A percentile compares a stretch with the other conserved stretches of the same genome.
phyloP scores from a whole-genome alignment of 2,113 vertebrate genomes.

The Dicrurus megarhynchus region DNA sequence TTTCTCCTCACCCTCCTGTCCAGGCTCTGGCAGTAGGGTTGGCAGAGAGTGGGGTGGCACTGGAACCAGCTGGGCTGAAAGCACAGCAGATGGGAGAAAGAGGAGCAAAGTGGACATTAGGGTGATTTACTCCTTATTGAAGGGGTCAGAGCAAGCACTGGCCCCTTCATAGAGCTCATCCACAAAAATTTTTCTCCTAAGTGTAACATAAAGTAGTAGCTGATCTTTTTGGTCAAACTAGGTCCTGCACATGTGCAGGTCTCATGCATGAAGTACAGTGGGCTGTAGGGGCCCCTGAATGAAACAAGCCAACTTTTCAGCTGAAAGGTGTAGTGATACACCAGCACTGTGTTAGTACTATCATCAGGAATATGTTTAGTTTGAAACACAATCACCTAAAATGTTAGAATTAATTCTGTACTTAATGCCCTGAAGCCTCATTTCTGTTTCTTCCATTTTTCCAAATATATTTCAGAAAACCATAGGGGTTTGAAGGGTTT shows the following conservation, averaged over 20 bases:
- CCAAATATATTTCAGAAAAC: not conserved
- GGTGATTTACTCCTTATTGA: not conserved
- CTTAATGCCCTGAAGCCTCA: not conserved
- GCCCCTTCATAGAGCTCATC: accelerated
- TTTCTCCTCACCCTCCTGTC: not conserved
- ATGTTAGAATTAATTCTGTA: not conserved
- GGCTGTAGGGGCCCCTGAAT: not conserved
- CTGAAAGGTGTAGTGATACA: not conserved
- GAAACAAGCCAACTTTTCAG: not conserved
- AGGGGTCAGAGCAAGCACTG: not conserved
- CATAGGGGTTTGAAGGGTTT: not conserved
- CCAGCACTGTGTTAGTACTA: not conserved
- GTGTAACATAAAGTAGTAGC: not conserved
- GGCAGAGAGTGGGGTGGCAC: not conserved
- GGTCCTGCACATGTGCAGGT: not conserved
- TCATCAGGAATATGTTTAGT: not conserved
- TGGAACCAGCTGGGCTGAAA: not conserved
- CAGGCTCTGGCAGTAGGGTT: not conserved
- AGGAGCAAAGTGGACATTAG: not conserved
- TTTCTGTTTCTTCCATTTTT: not conserved
- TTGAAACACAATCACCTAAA: not conserved
- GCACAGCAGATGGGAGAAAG: not conserved
- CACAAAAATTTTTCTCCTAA: not conserved
- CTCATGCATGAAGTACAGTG: not conserved
- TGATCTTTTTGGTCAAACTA: not conserved